phyloP scores from a whole-genome alignment of 2,797 vertebrate genomes.

The Anabas testudineus region DNA sequence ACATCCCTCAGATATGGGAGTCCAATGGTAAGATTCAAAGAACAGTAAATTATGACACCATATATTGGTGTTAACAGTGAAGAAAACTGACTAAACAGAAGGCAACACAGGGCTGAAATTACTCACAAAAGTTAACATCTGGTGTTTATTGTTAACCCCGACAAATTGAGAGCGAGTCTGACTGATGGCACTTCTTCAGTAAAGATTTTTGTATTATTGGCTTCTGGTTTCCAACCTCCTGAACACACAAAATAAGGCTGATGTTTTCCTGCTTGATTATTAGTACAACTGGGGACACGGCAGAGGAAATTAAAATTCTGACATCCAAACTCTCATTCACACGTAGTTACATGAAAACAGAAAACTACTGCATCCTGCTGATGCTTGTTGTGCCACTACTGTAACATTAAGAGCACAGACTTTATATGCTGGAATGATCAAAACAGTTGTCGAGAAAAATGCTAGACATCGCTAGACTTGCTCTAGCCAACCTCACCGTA shows the following conservation, averaged over 20 bases:
- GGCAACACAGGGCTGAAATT: background rate
- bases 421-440: conserved; percentile 34
- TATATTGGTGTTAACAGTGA: background rate
- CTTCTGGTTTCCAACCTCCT: conserved; percentile 4
- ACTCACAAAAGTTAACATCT: conserved; percentile 16
- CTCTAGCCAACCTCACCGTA: conserved; percentile 4
- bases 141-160: conserved; percentile 6
- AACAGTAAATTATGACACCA: background rate
- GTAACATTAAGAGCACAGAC: conserved; percentile 19
- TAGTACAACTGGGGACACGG: conserved; percentile 22
- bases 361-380: conserved; percentile 23
- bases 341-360: background rate
- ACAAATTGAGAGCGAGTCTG: background rate
- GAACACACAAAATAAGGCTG: conserved; percentile 5
- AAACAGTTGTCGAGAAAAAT: conserved; percentile 32
- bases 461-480: conserved; percentile 11
- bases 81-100: background rate
- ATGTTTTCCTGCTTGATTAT: conserved; percentile 20
- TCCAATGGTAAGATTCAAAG: background rate
- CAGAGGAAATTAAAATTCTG: conserved; percentile 19
- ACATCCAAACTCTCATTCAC: conserved; percentile 15
- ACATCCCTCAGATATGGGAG: background rate
- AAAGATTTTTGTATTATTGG: background rate
- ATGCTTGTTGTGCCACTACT: conserved; percentile 22
- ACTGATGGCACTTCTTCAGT: background rate